Evolutionary conservation across 2,888 invertebrate species (phyloP).

Genomic region (Xestia sexstrigata): DNA sequence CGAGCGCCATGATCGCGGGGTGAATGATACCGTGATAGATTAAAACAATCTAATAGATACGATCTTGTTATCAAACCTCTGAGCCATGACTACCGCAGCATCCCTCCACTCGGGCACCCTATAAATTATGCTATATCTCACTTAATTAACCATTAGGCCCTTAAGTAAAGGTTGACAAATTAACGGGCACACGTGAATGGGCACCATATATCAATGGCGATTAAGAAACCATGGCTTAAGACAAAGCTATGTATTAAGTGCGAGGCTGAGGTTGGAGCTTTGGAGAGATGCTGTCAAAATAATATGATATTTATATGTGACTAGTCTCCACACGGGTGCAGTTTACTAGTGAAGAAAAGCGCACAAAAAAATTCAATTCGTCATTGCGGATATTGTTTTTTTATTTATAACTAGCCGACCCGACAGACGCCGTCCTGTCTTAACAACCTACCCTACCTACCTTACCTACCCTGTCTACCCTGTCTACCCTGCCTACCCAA

Average conservation of each 20-base stretch:
- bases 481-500: too few relatives aligned
- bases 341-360: not conserved
- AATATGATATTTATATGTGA: not conserved
- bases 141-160: slow-evolving; percentile 65
- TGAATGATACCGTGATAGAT: too few relatives aligned
- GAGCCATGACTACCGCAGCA: slow-evolving; percentile 32
- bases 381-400: not conserved
- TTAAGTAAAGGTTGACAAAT: slow-evolving; percentile 70
- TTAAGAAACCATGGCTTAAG: slow-evolving; percentile 63
- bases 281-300: slow-evolving; percentile 7
- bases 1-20: too few relatives aligned
- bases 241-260: slow-evolving; percentile 31
- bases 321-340: not conserved
- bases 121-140: slow-evolving; percentile 65
- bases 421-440: too few relatives aligned
- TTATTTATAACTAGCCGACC: too few relatives aligned
- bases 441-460: too few relatives aligned
- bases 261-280: slow-evolving; percentile 3
- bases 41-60: not conserved
- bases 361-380: not conserved
- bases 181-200: slow-evolving; percentile 62
- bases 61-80: slow-evolving; percentile 10
- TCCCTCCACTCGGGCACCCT: slow-evolving; percentile 31
- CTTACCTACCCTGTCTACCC: too few relatives aligned
- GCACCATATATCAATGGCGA: slow-evolving; percentile 63